These are phyloP conservation scores for Sericinus montela DNA, from an alignment of 2,888 invertebrate genomes.

Conservation along the genomic window DNA sequence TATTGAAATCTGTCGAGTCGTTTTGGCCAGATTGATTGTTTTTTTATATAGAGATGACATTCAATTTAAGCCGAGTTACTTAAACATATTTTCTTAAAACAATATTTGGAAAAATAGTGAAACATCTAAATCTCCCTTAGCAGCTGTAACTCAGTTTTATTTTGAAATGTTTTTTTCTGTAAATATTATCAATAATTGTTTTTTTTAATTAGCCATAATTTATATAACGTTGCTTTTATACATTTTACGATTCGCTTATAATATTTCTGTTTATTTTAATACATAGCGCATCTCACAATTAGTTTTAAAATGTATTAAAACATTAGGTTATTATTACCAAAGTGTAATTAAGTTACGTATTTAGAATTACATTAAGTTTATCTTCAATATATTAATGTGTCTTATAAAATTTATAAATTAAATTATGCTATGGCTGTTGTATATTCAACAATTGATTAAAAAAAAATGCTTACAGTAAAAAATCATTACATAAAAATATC, in stretches of 20 bases:
- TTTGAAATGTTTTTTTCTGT: constrained; percentile 26
- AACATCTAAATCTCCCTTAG: background rate
- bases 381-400: constrained; percentile 19
- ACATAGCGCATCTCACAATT: constrained; percentile 48
- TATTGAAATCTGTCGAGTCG: too few relatives aligned
- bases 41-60: too few relatives aligned
- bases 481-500: constrained; percentile 1
- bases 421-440: constrained; percentile 31
- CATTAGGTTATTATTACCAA: constrained; percentile 74
- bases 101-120: background rate
- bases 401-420: constrained; percentile 19
- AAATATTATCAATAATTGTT: constrained; percentile 34
- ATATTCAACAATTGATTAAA: constrained; percentile 19
- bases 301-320: constrained; percentile 51
- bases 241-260: constrained; percentile 16
- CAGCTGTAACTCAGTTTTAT: constrained; percentile 16
- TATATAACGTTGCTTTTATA: constrained; percentile 24
- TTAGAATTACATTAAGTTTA: constrained; percentile 42
- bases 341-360: constrained; percentile 70
- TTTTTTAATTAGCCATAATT: constrained; percentile 29
- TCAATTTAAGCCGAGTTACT: constrained; percentile 21
- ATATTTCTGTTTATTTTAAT: constrained; percentile 22
- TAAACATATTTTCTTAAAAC: constrained; percentile 11
- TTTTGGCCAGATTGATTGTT: too few relatives aligned
- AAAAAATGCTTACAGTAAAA: constrained; percentile 23